These are phyloP conservation scores for Ormyrus pomaceus DNA, from an alignment of 2,888 invertebrate genomes.

Conservation along the genomic window DNA sequence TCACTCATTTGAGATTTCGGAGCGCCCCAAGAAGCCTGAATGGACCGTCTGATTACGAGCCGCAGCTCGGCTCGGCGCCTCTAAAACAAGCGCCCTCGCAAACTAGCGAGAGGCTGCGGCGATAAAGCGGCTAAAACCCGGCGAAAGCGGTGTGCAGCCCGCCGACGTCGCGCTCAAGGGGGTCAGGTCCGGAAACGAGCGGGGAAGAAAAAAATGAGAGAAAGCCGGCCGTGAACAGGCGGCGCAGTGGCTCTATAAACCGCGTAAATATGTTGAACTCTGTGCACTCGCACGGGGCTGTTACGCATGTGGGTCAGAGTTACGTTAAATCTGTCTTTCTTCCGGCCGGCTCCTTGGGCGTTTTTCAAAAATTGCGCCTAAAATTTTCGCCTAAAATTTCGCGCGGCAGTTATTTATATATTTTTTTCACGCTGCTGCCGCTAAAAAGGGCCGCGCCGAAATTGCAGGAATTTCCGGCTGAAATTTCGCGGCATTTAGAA, in stretches of 20 bases:
- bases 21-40: conserved; percentile 24
- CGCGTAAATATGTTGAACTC: conserved; percentile 17
- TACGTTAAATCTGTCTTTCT: conserved; percentile 52
- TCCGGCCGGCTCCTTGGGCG: not conserved
- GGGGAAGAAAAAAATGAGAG: not conserved
- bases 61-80: not conserved
- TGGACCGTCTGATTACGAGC: conserved; percentile 28
- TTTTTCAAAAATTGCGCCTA: not conserved
- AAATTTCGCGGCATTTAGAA: no score
- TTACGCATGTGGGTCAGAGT: conserved; percentile 58
- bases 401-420: not conserved
- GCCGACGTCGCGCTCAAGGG: conserved; percentile 1
- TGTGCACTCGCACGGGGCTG: conserved; percentile 6
- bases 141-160: conserved; percentile 7
- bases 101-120: not conserved
- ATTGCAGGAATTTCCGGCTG: no score
- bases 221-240: not conserved
- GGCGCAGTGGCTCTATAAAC: conserved; percentile 31
- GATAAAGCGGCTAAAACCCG: conserved; percentile 20
- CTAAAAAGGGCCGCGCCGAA: no score
- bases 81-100: conserved; percentile 1
- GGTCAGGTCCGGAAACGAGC: not conserved
- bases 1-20: conserved; percentile 16
- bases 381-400: conserved; percentile 1
- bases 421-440: no score